These are phyloP conservation scores for Aspiorhynchus laticeps DNA, from an alignment of 2,113 vertebrate species.

Conservation along the genomic window DNA sequence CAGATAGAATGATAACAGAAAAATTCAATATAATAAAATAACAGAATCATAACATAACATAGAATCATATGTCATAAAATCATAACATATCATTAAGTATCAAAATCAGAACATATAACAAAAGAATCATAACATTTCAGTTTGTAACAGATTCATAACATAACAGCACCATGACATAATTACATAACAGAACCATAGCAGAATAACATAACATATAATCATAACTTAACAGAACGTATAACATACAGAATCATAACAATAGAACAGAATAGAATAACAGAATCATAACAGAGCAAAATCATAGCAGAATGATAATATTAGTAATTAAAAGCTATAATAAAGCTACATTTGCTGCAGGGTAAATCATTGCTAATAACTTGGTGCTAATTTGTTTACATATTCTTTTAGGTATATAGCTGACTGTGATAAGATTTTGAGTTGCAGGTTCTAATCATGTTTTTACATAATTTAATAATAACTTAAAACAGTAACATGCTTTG, in stretches of 20 bases:
- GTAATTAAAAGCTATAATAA: too few relatives aligned
- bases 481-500: background rate
- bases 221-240: background rate
- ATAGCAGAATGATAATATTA: background rate
- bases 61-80: background rate
- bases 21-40: background rate
- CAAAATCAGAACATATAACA: background rate
- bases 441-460: background rate
- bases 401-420: background rate
- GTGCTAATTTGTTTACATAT: background rate
- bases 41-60: background rate
- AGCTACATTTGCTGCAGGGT: background rate
- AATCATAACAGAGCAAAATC: background rate
- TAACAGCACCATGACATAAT: background rate
- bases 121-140: background rate
- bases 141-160: background rate
- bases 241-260: background rate
- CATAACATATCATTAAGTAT: background rate
- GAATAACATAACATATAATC: background rate
- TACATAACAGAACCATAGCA: too few relatives aligned
- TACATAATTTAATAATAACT: background rate
- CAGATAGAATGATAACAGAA: background rate
- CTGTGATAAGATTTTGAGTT: background rate
- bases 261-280: background rate
- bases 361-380: background rate